These are phyloP conservation scores for Onychomys torridus DNA, from an alignment of 2,797 vertebrate genomes.

Conservation along the genomic window DNA sequence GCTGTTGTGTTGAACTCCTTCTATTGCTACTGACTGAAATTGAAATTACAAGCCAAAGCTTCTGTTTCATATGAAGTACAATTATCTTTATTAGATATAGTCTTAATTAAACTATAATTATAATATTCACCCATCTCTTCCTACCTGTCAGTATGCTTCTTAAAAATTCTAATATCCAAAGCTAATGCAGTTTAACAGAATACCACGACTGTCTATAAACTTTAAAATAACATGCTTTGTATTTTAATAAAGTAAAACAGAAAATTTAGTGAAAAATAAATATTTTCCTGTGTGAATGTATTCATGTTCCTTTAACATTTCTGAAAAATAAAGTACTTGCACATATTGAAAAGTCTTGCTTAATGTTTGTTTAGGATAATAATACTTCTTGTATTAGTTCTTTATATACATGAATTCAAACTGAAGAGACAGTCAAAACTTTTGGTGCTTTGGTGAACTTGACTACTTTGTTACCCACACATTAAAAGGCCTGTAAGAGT, in stretches of 20 bases:
- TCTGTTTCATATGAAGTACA: slow-evolving; percentile 18
- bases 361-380: slow-evolving; percentile 33
- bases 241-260: slow-evolving; percentile 37
- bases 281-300: slow-evolving; percentile 17
- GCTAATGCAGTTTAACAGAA: slow-evolving; percentile 63
- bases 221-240: slow-evolving; percentile 10
- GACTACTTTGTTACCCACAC: neutral
- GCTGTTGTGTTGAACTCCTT: neutral
- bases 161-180: neutral
- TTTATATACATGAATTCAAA: slow-evolving; percentile 62
- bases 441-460: neutral
- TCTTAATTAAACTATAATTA: neutral
- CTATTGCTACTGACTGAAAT: neutral
- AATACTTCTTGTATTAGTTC: neutral
- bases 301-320: slow-evolving; percentile 35
- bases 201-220: neutral
- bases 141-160: slow-evolving; percentile 28
- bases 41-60: slow-evolving; percentile 49
- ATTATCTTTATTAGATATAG: neutral
- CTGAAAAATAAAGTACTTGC: slow-evolving; percentile 52
- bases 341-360: slow-evolving; percentile 26
- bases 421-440: neutral
- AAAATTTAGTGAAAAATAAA: neutral
- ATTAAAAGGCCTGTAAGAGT: neutral
- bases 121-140: neutral